Base-by-base conservation (phyloP, 1,140 invertebrate genomes). In the Zaprionus davidi region DNA sequence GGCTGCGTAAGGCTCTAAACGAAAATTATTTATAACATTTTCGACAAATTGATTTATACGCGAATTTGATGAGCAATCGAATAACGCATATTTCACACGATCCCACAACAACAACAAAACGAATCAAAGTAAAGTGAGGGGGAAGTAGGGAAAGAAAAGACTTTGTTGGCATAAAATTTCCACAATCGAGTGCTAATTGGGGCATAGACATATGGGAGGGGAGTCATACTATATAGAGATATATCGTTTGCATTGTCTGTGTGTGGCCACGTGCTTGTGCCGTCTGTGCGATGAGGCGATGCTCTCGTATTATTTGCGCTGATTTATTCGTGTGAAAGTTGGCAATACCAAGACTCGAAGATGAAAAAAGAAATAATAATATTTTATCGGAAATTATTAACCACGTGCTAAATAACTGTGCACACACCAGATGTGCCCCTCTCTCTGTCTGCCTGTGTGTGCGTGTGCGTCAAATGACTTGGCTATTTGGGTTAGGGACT, bases 171-270 rank as follows among this genome's bases (percentile, higher is more conserved):
- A 71, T 63, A 84, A 81, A 87, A 56, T 88, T 88, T 88, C 85
- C 81, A 88, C 81, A 88, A 88, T 90, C 58, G 75, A 78, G 81
- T 88, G 84, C 78, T 88, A 88, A 88, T 90, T 88, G 74, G 24
- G 15, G 5, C 70, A 72, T 71, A 76, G 62, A 76, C 69, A 60
- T 26, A 26, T 26, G 24, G 24, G 24, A 24, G 17, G 13, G 17
- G n/a, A 58, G n/a, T 15, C 31, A 58, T 59, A 34, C 17, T 17
- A 24, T 58, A 58, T 58, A 58, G 56, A 58, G 56, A 58, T 58
- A 58, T 58, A 58, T 26, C 41, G n/a, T 34, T 17, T 6, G 41
- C 38, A 58, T 36, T 58, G 28, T 58, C 55, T 41, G 15, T 59
- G 26, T 62, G 26, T 62, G 5, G 59, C 59, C 69, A 71, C 69